Evolutionary conservation across 2,888 invertebrate species (phyloP).

Genomic region (Aporophyla nigra): DNA sequence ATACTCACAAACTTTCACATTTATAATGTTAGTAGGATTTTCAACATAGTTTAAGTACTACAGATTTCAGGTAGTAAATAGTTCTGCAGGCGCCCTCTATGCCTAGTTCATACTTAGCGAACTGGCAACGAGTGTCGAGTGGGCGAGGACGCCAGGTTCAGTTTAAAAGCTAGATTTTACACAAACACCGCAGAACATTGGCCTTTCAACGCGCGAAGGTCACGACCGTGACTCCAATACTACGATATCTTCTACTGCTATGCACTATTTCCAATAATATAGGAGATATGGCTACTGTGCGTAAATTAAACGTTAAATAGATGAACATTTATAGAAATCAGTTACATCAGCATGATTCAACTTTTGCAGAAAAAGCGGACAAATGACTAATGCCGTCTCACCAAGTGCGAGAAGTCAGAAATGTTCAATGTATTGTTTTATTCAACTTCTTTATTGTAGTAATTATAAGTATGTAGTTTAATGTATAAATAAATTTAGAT

Average conservation of each 20-base stretch:
- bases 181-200: constrained; percentile 79
- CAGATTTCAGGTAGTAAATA: background rate
- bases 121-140: constrained; percentile 54
- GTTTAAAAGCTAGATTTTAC: constrained; percentile 71
- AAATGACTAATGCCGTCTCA: constrained; percentile 38
- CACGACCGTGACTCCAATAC: constrained; percentile 71
- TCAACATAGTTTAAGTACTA: background rate
- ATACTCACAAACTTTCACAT: too few relatives aligned
- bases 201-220: constrained; percentile 79
- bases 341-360: constrained; percentile 46
- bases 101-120: constrained; percentile 35
- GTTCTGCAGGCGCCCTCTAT: background rate
- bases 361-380: constrained; percentile 33
- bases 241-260: constrained; percentile 35
- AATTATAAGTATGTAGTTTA: background rate
- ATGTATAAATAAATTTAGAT: background rate
- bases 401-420: background rate
- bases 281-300: background rate
- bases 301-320: background rate
- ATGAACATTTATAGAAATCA: constrained; percentile 3
- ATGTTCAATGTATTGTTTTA: constrained; percentile 11
- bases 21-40: background rate
- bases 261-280: constrained; percentile 32
- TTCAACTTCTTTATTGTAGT: background rate
- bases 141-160: constrained; percentile 77